Conservation (phyloP, 2,797 vertebrate genomes). For the Sphenopsis melanotis region DNA sequence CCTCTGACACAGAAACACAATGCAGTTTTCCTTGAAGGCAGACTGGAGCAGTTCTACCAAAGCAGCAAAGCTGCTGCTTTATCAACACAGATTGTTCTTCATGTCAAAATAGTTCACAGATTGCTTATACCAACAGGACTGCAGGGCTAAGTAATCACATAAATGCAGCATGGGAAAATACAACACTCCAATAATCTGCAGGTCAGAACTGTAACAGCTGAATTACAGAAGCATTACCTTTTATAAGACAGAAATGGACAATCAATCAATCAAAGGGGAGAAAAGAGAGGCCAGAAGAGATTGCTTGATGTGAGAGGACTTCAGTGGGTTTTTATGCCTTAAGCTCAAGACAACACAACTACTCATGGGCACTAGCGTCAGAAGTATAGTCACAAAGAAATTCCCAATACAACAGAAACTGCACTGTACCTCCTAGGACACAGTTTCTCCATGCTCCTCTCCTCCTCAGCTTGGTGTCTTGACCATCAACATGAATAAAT, state of each 20-base stretch:
- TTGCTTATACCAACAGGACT: not conserved
- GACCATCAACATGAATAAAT: not conserved
- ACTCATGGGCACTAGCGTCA: not conserved
- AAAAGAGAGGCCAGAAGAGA: not conserved
- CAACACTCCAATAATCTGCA: not conserved
- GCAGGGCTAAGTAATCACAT: not conserved
- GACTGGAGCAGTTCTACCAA: not conserved
- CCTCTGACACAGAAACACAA: not conserved
- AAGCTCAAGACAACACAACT: not conserved
- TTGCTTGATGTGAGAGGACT: not conserved
- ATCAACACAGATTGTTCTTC: not conserved
- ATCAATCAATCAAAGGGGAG: not conserved
- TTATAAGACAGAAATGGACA: not conserved
- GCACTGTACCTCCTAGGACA: not conserved
- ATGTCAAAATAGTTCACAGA: not conserved
- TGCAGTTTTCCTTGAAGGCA: not conserved
- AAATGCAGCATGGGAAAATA: not conserved
- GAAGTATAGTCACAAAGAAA: not conserved
- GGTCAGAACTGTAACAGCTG: not conserved
- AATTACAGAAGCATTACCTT: not conserved
- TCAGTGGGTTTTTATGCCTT: not conserved
- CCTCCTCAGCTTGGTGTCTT: not conserved
- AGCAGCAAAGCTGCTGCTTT: not conserved
- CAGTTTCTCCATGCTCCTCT: not conserved
- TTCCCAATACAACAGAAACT: not conserved